Percentiles rank a stretch among this genome's conserved stretches.
Evolutionary conservation across 2,888 invertebrate species (phyloP).

Genomic region (Torymus auratus): DNA sequence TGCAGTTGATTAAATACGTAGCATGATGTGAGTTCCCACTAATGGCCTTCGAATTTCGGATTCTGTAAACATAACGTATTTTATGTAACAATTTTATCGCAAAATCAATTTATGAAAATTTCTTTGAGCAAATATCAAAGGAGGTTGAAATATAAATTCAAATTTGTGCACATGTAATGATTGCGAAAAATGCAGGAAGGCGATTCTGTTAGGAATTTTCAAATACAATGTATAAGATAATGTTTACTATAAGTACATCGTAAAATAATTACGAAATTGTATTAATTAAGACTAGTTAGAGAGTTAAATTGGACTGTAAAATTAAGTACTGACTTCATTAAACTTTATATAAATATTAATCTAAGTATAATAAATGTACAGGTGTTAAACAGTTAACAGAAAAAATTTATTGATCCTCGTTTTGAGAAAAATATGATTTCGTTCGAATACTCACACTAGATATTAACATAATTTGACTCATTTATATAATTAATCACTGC

Average conservation of each 20-base stretch:
- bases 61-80: too few species aligned
- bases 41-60: too few species aligned
- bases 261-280: constrained; percentile 1
- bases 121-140: too few species aligned
- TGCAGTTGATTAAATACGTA: too few species aligned
- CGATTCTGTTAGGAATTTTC: too few species aligned
- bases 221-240: neutral
- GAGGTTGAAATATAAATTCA: too few species aligned
- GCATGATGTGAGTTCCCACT: too few species aligned
- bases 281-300: neutral
- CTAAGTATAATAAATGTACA: neutral
- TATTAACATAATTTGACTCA: neutral
- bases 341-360: neutral
- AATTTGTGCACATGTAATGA: too few species aligned
- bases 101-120: too few species aligned
- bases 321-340: neutral
- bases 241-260: neutral
- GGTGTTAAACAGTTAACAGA: neutral
- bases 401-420: neutral
- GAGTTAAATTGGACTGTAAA: neutral
- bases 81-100: too few species aligned
- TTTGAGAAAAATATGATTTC: neutral
- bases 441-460: neutral
- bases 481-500: too few species aligned
- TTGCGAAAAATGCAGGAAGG: too few species aligned